Evolutionary conservation across 2,113 vertebrate genomes (phyloP), one percentile per base, ranked within the genome.

Genomic region (Seriola quinqueradiata): DNA sequence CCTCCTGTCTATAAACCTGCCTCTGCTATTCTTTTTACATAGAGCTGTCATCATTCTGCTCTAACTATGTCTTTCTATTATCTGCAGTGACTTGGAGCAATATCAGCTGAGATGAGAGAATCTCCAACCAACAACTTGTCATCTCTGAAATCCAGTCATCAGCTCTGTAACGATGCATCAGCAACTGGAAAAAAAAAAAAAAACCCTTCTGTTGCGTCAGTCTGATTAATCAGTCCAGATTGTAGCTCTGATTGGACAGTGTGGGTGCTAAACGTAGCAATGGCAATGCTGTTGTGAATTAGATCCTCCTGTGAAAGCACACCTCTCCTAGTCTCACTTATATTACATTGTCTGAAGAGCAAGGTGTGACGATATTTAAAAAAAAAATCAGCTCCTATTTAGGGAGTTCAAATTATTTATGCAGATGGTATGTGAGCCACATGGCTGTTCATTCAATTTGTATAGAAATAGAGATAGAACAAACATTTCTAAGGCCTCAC

Each of bases 271-370:
- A 28, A 28, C 28, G 28, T 28, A 28, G 28, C 28, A 28, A 28
- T 28, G 28, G 28, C 28, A 28, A 28, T 28, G 28, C 42, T 58
- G 52, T 0, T 66, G 66, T 59, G n/a, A 40, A 63, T 23, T 2
- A 55, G 36, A 64, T 55, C 57, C 34, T 42, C 54, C 64, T 44
- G 34, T 58, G 69, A 19, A n/a, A 44, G 5, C 0, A 21, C 40
- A 21, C 17, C 23, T 34, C 19, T 44, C 42, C 61, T n/a, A 28
- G 14, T 42, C 42, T 38, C 4, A 11, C 61, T 68, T 40, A 11
- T 69, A 11, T 69, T 25, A 72, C 19, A 73, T 13, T 57, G 21
- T 77, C 44, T 72, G 54, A 42, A 48, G 38, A 23, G 32, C 14
- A 48, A 65, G 50, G 6, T 72, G 48, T 32, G 54, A 50, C 36